Conservation (phyloP, 2,888 invertebrate genomes). For the Carcina quercana region DNA sequence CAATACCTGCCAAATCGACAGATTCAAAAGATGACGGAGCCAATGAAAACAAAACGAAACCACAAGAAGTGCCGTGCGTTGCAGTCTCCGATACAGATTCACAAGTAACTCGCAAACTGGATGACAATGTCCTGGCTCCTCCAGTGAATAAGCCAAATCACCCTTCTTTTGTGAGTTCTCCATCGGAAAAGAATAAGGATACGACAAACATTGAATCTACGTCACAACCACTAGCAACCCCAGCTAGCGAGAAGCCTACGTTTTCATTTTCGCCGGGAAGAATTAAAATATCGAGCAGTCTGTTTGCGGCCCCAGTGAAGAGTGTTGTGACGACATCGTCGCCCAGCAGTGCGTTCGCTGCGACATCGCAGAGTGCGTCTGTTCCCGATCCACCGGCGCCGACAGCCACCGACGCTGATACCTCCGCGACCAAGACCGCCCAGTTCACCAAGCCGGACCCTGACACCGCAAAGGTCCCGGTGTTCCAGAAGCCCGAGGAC, state of each 20-base stretch:
- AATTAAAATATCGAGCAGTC: conserved; percentile 16
- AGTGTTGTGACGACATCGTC: conserved; percentile 8
- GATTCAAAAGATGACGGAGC: conserved; percentile 16
- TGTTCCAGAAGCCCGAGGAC: conserved; percentile 21
- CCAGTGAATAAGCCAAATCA: not conserved
- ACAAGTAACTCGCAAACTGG: conserved; percentile 7
- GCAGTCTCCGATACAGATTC: conserved; percentile 14
- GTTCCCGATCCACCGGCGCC: conserved; percentile 18
- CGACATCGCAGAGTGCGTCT: not conserved
- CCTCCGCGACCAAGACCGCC: conserved; percentile 16
- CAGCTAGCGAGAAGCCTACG: not conserved
- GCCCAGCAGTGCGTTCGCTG: conserved; percentile 11
- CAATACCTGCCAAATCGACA: conserved; percentile 12
- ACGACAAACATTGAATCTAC: not conserved
- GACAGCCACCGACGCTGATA: conserved; percentile 27
- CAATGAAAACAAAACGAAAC: conserved; percentile 25
- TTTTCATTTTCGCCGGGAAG: conserved; percentile 8
- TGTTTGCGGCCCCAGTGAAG: conserved; percentile 20
- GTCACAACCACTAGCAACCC: not conserved
- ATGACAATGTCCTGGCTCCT: not conserved
- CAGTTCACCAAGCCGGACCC: conserved; percentile 23
- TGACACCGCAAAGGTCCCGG: conserved; percentile 1
- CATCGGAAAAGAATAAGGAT: conserved; percentile 13
- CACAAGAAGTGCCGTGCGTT: conserved; percentile 39
- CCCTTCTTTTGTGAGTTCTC: not conserved